These are phyloP conservation scores for Chalcis sispes DNA, from an alignment of 2,888 invertebrate genomes.

Conservation along the genomic window DNA sequence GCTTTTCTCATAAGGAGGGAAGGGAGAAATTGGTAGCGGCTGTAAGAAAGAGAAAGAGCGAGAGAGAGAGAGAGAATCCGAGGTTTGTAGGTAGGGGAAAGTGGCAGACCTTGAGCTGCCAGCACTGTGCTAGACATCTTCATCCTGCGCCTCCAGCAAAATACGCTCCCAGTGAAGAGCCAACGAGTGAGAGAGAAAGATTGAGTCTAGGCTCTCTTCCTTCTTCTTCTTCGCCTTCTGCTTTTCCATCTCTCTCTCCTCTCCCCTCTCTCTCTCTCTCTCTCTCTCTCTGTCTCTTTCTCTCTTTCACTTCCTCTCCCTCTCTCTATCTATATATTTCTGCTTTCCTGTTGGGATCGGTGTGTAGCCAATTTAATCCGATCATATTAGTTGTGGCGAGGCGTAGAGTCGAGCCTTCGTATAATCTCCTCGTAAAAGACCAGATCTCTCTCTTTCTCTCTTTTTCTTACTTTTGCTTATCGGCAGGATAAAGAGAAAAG, in stretches of 20 bases:
- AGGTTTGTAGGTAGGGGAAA: constrained; percentile 64
- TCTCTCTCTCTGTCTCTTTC: too few species aligned
- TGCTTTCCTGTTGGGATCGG: too few species aligned
- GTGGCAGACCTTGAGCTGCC: constrained; percentile 76
- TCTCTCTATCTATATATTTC: too few species aligned
- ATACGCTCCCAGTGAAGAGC: constrained; percentile 7
- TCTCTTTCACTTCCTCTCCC: neutral
- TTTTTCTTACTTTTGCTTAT: constrained; percentile 16
- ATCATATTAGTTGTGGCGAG: constrained; percentile 55
- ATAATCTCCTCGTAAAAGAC: constrained; percentile 56
- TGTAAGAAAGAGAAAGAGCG: constrained; percentile 45
- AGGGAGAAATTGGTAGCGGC: constrained; percentile 45
- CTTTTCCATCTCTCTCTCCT: constrained; percentile 4
- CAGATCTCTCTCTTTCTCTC: constrained; percentile 20
- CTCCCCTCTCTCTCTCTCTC: neutral
- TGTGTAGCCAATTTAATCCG: constrained; percentile 58
- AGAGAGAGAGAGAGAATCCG: constrained; percentile 44
- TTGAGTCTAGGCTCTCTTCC: neutral
- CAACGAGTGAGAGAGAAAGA: neutral
- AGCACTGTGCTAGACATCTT: constrained; percentile 74
- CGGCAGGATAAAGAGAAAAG: too few species aligned
- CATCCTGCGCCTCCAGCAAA: constrained; percentile 68
- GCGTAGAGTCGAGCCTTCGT: constrained; percentile 44
- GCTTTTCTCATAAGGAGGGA: constrained; percentile 42
- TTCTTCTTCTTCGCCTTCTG: neutral